These are phyloP conservation scores for Pholis gunnellus DNA, from an alignment of 2,113 vertebrate genomes.

Conservation along the genomic window DNA sequence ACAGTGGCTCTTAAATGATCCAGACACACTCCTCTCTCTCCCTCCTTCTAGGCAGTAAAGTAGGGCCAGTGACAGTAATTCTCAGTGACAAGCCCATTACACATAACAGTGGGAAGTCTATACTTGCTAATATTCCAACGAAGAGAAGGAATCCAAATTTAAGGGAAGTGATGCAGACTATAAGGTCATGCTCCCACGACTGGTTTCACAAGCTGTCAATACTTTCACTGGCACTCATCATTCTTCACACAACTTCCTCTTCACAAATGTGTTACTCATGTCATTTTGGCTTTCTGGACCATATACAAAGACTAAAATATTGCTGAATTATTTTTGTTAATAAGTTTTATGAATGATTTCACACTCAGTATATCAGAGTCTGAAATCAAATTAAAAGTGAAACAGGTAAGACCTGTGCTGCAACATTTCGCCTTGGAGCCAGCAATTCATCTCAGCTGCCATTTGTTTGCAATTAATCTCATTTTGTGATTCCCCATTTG, in stretches of 20 bases:
- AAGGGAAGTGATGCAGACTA: slow-evolving; percentile 16
- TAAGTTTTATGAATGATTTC: slow-evolving; percentile 5
- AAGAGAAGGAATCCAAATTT: slow-evolving; percentile 41
- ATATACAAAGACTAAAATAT: background rate
- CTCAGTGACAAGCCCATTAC: slow-evolving; percentile 75
- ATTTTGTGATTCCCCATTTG: slow-evolving; percentile 65
- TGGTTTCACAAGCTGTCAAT: background rate
- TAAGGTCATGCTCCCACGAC: slow-evolving; percentile 16
- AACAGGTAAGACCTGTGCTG: slow-evolving; percentile 25
- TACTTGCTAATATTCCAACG: slow-evolving; percentile 49
- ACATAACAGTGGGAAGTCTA: slow-evolving; percentile 43
- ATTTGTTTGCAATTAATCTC: slow-evolving; percentile 62
- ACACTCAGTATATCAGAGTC: slow-evolving; percentile 1
- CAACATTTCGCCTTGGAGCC: slow-evolving; percentile 41
- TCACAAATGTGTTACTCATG: background rate
- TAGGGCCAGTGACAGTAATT: slow-evolving; percentile 68
- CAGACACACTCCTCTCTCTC: slow-evolving; percentile 37
- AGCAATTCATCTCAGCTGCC: slow-evolving; percentile 46
- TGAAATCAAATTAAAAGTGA: slow-evolving; percentile 29
- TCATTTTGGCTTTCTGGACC: background rate
- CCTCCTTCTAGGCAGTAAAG: slow-evolving; percentile 57
- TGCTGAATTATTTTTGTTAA: slow-evolving; percentile 1
- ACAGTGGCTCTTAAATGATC: slow-evolving; percentile 63
- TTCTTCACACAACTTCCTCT: background rate
- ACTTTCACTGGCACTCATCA: background rate